Conservation (phyloP, 2,113 vertebrate genomes). For the Bubo scandiacus region DNA sequence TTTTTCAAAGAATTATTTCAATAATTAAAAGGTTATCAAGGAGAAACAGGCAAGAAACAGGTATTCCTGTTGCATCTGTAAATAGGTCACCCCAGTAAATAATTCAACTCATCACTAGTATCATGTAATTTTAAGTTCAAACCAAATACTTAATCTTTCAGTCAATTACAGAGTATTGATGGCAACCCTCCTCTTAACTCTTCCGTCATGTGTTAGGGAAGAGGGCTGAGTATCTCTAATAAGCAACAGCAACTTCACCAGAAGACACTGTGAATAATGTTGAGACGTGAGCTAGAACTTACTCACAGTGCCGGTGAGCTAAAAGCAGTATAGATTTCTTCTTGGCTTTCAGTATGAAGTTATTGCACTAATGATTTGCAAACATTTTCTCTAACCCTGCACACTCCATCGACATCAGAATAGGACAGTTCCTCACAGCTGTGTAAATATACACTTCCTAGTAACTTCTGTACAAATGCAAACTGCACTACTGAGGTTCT, state of each 20-base stretch:
- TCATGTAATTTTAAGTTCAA: background rate
- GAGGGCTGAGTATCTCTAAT: background rate
- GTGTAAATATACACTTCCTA: background rate
- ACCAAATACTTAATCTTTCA: background rate
- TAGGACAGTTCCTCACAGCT: background rate
- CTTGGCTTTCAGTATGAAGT: background rate
- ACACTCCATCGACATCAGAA: accelerated
- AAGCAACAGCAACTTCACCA: background rate
- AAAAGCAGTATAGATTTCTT: background rate
- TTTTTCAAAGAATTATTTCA: background rate
- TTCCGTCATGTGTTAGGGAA: background rate
- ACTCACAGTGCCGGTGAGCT: accelerated
- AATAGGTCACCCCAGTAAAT: background rate
- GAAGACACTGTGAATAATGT: accelerated
- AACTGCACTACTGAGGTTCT: accelerated
- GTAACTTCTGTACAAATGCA: accelerated
- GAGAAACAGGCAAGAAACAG: background rate
- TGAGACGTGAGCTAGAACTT: accelerated
- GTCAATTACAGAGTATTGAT: background rate
- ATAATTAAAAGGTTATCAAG: conserved; percentile 49
- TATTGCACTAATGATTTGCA: accelerated
- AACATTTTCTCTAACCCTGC: accelerated
- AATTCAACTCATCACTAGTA: background rate
- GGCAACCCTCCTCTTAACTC: background rate
- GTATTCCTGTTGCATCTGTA: background rate